Conservation (phyloP, 2,797 vertebrate genomes). For the Pangasius macronema region DNA sequence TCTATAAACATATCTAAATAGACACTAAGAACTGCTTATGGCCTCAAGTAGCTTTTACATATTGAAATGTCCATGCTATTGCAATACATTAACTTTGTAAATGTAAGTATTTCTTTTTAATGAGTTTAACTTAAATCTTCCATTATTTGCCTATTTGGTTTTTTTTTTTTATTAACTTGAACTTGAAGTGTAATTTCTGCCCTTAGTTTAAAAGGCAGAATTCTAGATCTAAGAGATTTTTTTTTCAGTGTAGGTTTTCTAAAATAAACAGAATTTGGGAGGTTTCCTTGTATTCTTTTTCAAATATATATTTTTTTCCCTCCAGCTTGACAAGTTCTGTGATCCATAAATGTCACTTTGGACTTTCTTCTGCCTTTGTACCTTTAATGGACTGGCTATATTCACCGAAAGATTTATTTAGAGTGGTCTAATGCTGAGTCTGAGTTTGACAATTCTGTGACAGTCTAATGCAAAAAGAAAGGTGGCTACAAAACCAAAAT, state of each 20-base stretch:
- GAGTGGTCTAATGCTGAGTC: not conserved
- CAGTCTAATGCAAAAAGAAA: slow-evolving; percentile 52
- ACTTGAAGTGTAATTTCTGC: not conserved
- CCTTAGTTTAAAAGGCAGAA: not conserved
- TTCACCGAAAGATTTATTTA: not conserved
- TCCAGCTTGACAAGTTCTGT: not conserved
- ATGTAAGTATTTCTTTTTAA: not conserved
- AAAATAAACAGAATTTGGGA: not conserved
- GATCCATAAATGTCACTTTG: not conserved
- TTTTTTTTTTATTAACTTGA: not conserved
- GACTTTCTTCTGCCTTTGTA: not conserved
- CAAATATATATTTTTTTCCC: not conserved
- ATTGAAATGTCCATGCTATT: not conserved
- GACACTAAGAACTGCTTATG: not conserved
- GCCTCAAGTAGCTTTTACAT: not conserved
- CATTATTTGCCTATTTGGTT: not conserved
- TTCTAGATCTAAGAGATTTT: not conserved
- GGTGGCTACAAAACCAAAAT: slow-evolving; percentile 59
- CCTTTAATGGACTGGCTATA: not conserved
- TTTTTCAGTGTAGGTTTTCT: not conserved
- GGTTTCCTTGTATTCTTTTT: not conserved
- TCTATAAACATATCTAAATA: not conserved
- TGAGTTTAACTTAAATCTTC: not conserved
- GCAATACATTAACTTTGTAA: not conserved
- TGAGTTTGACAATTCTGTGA: slow-evolving; percentile 31